A percentile compares a stretch with the other conserved stretches of the same genome.
Conservation (phyloP, 2,888 invertebrate genomes). For the Hedya salicella region DNA sequence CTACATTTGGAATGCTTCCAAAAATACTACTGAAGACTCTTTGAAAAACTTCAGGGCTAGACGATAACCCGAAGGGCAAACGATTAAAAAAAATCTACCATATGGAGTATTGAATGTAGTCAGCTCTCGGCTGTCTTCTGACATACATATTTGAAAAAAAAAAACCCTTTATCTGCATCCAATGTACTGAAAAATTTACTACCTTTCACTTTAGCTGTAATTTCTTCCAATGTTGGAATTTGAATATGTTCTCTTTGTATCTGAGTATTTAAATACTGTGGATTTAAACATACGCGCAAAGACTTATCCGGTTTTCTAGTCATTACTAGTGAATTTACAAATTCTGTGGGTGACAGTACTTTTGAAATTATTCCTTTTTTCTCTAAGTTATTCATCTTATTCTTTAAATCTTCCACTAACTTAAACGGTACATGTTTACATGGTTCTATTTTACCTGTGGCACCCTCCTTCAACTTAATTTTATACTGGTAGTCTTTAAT, state of each 20-base stretch:
- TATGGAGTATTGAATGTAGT: conserved; percentile 4
- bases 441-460: conserved; percentile 10
- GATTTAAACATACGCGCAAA: conserved; percentile 18
- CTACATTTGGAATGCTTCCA: not conserved
- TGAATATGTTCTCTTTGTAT: conserved; percentile 23
- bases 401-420: not conserved
- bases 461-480: conserved; percentile 17
- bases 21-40: conserved; percentile 13
- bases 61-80: conserved; percentile 1
- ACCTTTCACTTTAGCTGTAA: conserved; percentile 6
- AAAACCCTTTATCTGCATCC: conserved; percentile 10
- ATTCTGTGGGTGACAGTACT: conserved; percentile 21
- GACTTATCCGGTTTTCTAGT: conserved; percentile 16
- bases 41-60: conserved; percentile 6
- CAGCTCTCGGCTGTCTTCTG: not conserved
- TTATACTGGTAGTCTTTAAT: conserved; percentile 20
- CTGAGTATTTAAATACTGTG: conserved; percentile 24
- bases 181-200: conserved; percentile 8
- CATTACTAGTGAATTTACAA: conserved; percentile 24
- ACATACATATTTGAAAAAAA: not conserved
- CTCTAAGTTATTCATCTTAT: conserved; percentile 6
- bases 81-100: conserved; percentile 9
- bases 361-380: conserved; percentile 16
- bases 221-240: conserved; percentile 8
- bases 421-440: conserved; percentile 21